These are phyloP conservation scores for Cephonodes hylas DNA, from an alignment of 2,888 invertebrate genomes.

Conservation along the genomic window DNA sequence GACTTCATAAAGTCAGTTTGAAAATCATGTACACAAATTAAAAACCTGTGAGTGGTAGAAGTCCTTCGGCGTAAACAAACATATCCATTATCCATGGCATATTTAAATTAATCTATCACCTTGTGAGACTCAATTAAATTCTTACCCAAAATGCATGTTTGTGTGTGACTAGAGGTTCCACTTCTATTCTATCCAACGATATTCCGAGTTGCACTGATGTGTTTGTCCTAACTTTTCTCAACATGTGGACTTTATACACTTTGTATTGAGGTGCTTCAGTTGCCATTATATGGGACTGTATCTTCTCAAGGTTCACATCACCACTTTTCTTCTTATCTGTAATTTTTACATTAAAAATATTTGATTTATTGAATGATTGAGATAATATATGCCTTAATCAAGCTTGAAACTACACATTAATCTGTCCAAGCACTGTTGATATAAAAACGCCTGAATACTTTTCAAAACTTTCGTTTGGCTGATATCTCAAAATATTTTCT, in stretches of 20 bases:
- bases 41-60: no score
- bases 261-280: conserved; percentile 94
- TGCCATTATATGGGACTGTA: conserved; percentile 87
- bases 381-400: no score
- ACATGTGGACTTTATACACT: conserved; percentile 88
- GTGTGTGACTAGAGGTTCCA: conserved; percentile 89
- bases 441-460: no score
- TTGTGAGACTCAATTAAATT: conserved; percentile 5
- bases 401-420: no score
- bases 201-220: conserved; percentile 93
- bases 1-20: no score
- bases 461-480: no score
- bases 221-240: conserved; percentile 90
- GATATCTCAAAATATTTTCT: no score
- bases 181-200: conserved; percentile 94
- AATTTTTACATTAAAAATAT: conserved; percentile 15
- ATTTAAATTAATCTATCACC: not conserved
- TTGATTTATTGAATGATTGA: not conserved
- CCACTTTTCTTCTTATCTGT: conserved; percentile 44
- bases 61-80: no score
- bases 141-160: conserved; percentile 84
- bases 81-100: no score
- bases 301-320: conserved; percentile 81
- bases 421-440: no score
- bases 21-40: no score